Evolutionary conservation across 2,113 vertebrate species (phyloP).

Genomic region (Maccullochella peelii): DNA sequence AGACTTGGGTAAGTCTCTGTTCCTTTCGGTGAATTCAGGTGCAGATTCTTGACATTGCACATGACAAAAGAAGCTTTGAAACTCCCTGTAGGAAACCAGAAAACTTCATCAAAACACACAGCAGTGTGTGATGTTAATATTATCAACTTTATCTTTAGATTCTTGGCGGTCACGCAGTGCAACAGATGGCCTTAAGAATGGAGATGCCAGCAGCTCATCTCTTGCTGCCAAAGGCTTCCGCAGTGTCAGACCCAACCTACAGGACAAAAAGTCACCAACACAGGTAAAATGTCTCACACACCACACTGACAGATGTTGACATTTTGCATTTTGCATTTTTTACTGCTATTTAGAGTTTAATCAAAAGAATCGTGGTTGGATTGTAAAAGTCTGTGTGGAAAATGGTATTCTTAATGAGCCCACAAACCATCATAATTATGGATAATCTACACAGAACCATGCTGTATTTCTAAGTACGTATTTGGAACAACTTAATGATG

Average conservation of each 20-base stretch:
- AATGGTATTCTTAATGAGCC: neutral
- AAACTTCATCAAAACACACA: neutral
- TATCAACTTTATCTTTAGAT: conserved; percentile 77
- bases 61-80: neutral
- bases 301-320: conserved; percentile 2
- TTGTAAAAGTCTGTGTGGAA: conserved; percentile 7
- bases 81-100: neutral
- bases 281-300: conserved; percentile 86
- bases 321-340: neutral
- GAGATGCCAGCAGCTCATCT: conserved; percentile 91
- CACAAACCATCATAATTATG: conserved; percentile 15
- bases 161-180: conserved; percentile 90
- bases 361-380: neutral
- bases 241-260: conserved; percentile 94
- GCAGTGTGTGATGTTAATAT: neutral
- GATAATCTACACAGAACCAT: conserved; percentile 4
- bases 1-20: conserved; percentile 90
- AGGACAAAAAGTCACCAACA: conserved; percentile 92
- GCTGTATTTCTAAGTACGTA: neutral
- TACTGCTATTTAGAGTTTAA: neutral
- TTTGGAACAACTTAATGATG: conserved; percentile 23
- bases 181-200: conserved; percentile 90
- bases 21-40: neutral
- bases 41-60: neutral
- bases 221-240: conserved; percentile 97